Percentiles rank a stretch among this genome's conserved stretches.
phyloP scores from a whole-genome alignment of 2,797 vertebrate species.

The Acanthopagrus latus region DNA sequence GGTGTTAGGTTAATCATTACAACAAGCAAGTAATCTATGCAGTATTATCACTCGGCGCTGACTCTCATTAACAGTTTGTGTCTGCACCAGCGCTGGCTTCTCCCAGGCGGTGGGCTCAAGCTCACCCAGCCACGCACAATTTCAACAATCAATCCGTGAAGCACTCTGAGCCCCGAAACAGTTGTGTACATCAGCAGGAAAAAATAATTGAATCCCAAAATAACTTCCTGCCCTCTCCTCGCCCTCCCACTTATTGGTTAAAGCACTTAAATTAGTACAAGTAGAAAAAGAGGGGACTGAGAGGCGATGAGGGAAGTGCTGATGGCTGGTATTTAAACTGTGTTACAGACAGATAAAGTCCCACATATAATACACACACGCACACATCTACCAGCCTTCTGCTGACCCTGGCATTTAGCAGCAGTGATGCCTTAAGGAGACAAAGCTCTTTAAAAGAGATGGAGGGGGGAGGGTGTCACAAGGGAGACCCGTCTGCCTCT shows the following conservation, averaged over 20 bases:
- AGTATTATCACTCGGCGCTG: no score
- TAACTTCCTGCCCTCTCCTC: slow-evolving; percentile 61
- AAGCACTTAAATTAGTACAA: slow-evolving; percentile 48
- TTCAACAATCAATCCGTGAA: slow-evolving; percentile 38
- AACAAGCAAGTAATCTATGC: background rate
- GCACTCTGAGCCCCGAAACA: slow-evolving; percentile 48
- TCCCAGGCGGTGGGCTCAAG: slow-evolving; percentile 23
- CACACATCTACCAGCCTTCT: slow-evolving; percentile 23
- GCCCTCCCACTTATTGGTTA: slow-evolving; percentile 24
- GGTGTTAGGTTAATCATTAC: no score
- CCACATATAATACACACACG: slow-evolving; percentile 1
- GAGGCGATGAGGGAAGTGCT: slow-evolving; percentile 14
- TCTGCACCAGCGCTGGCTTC: slow-evolving; percentile 13
- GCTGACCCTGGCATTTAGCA: slow-evolving; percentile 54
- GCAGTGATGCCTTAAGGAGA: slow-evolving; percentile 44
- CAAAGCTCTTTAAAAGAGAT: slow-evolving; percentile 32
- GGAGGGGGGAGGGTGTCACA: slow-evolving; percentile 5
- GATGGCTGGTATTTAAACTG: slow-evolving; percentile 22
- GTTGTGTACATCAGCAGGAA: slow-evolving; percentile 77
- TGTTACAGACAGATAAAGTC: slow-evolving; percentile 21
- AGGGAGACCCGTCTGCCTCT: slow-evolving; percentile 20
- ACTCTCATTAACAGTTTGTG: background rate
- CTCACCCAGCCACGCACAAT: slow-evolving; percentile 13
- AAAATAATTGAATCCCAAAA: slow-evolving; percentile 81
- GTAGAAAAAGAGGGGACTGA: slow-evolving; percentile 18